Conservation (phyloP, 2,113 vertebrate species). For the Deroptyus accipitrinus region DNA sequence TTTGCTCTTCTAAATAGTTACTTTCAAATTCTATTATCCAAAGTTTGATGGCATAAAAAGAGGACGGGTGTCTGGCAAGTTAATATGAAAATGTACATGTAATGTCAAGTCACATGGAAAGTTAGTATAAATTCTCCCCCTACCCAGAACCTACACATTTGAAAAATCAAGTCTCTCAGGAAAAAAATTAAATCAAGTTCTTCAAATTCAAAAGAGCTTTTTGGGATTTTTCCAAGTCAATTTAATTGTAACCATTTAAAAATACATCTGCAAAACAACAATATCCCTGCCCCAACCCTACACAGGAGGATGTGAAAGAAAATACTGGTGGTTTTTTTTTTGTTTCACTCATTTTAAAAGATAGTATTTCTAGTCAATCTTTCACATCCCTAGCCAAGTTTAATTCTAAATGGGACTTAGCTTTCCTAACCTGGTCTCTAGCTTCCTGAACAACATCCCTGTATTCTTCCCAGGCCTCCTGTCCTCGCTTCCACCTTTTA, state of each 20-base stretch:
- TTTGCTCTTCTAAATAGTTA: neutral
- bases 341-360: neutral
- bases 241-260: neutral
- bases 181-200: neutral
- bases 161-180: neutral
- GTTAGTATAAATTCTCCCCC: neutral
- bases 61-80: rapidly evolving
- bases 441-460: too few species aligned
- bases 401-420: too few species aligned
- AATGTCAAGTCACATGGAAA: neutral
- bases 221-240: neutral
- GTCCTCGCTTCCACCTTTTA: too few species aligned
- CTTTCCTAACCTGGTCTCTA: too few species aligned
- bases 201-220: neutral
- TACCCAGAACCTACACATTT: neutral
- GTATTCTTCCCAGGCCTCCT: too few species aligned
- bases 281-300: neutral
- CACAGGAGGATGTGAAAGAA: neutral
- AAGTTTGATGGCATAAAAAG: neutral
- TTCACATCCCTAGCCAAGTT: too few species aligned
- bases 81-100: neutral
- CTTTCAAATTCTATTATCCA: neutral
- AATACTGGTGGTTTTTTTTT: neutral
- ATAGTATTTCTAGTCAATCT: neutral
- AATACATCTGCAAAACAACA: neutral